Base-by-base conservation (phyloP, 30 jellyfish, hydroid and myxozoan genomes). In the Sanderia malayensis region DNA sequence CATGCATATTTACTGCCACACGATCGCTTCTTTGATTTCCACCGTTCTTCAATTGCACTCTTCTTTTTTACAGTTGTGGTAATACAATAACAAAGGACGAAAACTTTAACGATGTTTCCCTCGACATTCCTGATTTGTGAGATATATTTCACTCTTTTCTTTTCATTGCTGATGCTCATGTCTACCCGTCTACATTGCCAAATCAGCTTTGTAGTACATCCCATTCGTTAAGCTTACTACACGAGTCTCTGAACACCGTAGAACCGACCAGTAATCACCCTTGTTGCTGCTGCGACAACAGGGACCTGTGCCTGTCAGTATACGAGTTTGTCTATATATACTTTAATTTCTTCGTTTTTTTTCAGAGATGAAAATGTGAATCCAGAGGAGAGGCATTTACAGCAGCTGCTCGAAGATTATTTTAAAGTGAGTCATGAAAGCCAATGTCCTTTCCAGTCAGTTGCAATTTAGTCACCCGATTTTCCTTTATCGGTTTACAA, bases 71-170 rank as follows among this genome's bases (percentile, higher is more conserved):
- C 60, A 79, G 93, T 23, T 88, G 97, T 61, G 70, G 74, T 11
- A 60, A 76, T 37, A 70, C 69, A 68, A 57, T 88, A 15, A 44
- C 84, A 19, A 81, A 63, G 62, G 88, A 73, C 15, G 97, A 88
- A 62, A 67, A 44, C 29, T 81, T 71, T 58, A 66, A 88, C 60
- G 95, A 81, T 31, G 74, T 88, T 46, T 88, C 97, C 30, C 58
- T 88, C 4, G 95, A 81, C 32, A 80, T 88, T 73, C 97, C 97
- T 19, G 95, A 74, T 21, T 31, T 68, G 93, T 80, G 31, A 58
- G 83, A n/a, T n/a, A n/a, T n/a, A n/a, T n/a, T n/a, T n/a, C n/a
- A n/a, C n/a, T n/a, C n/a, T n/a, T n/a, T n/a, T n/a, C n/a, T n/a
- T n/a, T n/a, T n/a, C n/a, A n/a, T n/a, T n/a, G n/a, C n/a, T n/a